phyloP scores from a whole-genome alignment of 1,140 invertebrate species.

The Cydia splendana region DNA sequence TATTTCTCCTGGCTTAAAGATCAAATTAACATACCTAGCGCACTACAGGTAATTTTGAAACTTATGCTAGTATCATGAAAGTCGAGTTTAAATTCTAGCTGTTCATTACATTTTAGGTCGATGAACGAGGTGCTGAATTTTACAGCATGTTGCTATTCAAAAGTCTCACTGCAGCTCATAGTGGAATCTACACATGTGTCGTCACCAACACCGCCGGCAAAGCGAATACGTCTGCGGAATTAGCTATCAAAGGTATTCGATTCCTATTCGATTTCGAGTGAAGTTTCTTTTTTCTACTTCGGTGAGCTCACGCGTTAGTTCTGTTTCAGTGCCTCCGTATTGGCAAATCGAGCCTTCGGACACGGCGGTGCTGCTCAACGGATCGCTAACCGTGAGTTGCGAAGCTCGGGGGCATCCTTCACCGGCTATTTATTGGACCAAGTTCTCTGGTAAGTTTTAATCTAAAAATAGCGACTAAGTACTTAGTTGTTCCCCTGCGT shows the following conservation, averaged over 20 bases:
- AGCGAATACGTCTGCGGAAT: conserved; percentile 89
- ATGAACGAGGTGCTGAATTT: conserved; percentile 88
- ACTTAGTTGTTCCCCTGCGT: no score
- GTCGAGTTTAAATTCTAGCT: not conserved
- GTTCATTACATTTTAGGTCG: conserved; percentile 78
- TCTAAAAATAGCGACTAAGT: conserved; percentile 17
- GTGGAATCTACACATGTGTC: conserved; percentile 93
- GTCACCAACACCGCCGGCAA: conserved; percentile 91
- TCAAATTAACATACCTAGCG: conserved; percentile 69
- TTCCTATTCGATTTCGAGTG: conserved; percentile 6
- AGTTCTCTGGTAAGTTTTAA: conserved; percentile 64
- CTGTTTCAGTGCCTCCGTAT: conserved; percentile 87
- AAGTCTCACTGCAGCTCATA: conserved; percentile 87
- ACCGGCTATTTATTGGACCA: conserved; percentile 88
- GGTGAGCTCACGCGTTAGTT: conserved; percentile 14
- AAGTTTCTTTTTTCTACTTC: conserved; percentile 25
- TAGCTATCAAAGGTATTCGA: conserved; percentile 89
- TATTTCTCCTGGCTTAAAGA: conserved; percentile 92
- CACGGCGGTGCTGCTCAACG: conserved; percentile 86
- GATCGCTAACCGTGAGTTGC: conserved; percentile 87
- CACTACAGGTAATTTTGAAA: conserved; percentile 56
- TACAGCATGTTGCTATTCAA: conserved; percentile 90
- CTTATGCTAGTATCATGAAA: not conserved
- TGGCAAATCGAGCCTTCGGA: conserved; percentile 91
- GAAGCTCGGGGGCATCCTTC: conserved; percentile 89